phyloP scores from a whole-genome alignment of 2,797 vertebrate genomes.

The Pseudotriccus pelzelni region DNA sequence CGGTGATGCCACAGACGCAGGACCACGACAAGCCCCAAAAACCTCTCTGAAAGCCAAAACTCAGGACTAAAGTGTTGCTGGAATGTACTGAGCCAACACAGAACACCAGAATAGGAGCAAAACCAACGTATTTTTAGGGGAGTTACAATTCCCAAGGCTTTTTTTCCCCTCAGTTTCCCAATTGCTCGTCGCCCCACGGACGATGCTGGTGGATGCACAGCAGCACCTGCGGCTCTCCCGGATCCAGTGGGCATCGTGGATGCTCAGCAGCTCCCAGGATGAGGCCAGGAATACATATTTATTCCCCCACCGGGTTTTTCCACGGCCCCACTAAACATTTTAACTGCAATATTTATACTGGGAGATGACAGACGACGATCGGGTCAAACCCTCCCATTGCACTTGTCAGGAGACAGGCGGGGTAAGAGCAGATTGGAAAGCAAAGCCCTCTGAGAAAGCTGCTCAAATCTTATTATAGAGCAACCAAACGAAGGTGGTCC shows the following conservation, averaged over 20 bases:
- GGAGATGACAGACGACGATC: background rate
- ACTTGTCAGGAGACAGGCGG: background rate
- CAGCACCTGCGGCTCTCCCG: background rate
- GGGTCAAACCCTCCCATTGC: background rate
- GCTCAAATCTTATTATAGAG: background rate
- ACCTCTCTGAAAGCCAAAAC: background rate
- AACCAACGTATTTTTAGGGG: background rate
- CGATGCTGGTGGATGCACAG: background rate
- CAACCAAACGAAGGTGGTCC: background rate
- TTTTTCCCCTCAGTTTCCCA: background rate
- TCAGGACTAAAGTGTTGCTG: background rate
- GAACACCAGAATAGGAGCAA: background rate
- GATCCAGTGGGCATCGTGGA: background rate
- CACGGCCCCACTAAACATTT: background rate
- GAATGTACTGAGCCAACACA: background rate
- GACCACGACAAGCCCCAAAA: background rate
- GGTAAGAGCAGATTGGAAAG: background rate
- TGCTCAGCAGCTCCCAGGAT: constrained; percentile 4
- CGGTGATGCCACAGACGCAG: background rate
- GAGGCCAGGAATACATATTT: background rate
- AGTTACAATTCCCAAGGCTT: background rate
- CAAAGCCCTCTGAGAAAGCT: background rate
- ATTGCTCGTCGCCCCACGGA: background rate
- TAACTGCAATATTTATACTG: background rate
- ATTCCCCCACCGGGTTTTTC: background rate